Evolutionary conservation across 1,140 invertebrate genomes (phyloP).

Genomic region (Wasmannia auropunctata): DNA sequence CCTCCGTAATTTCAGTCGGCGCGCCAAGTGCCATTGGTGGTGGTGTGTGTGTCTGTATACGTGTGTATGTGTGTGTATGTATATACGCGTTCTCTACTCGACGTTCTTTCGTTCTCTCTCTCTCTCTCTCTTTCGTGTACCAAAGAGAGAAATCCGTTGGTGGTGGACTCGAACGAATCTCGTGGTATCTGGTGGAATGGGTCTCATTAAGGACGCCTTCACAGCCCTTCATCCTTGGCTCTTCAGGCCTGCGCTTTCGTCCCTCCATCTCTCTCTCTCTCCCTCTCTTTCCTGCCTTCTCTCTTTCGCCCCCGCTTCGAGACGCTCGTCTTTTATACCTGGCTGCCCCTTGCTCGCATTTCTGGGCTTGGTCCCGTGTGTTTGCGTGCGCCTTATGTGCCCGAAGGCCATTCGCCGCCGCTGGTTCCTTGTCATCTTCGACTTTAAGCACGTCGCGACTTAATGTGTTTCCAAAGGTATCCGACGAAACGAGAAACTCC

Average conservation of each 20-base stretch:
- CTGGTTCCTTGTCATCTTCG: conserved; percentile 73
- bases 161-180: conserved; percentile 66
- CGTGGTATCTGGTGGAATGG: conserved; percentile 75
- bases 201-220: conserved; percentile 80
- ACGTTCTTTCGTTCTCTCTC: neutral
- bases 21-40: conserved; percentile 40
- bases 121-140: neutral
- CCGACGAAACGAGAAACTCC: conserved; percentile 40
- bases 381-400: conserved; percentile 64
- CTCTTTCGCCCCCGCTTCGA: conserved; percentile 40
- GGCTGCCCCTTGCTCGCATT: conserved; percentile 67
- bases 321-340: conserved; percentile 75
- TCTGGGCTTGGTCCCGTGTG: conserved; percentile 52
- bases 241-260: conserved; percentile 61
- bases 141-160: conserved; percentile 63
- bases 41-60: neutral
- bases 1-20: conserved; percentile 71
- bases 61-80: neutral
- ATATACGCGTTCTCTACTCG: too few relatives aligned
- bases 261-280: neutral
- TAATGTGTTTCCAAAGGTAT: conserved; percentile 48
- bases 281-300: conserved; percentile 10
- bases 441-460: conserved; percentile 71
- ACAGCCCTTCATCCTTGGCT: conserved; percentile 76
- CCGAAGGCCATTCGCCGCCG: conserved; percentile 69